Percentiles rank a stretch among this genome's conserved stretches.
These are phyloP conservation scores for Ectemnius continuus DNA, from an alignment of 2,888 invertebrate genomes.

Conservation along the genomic window DNA sequence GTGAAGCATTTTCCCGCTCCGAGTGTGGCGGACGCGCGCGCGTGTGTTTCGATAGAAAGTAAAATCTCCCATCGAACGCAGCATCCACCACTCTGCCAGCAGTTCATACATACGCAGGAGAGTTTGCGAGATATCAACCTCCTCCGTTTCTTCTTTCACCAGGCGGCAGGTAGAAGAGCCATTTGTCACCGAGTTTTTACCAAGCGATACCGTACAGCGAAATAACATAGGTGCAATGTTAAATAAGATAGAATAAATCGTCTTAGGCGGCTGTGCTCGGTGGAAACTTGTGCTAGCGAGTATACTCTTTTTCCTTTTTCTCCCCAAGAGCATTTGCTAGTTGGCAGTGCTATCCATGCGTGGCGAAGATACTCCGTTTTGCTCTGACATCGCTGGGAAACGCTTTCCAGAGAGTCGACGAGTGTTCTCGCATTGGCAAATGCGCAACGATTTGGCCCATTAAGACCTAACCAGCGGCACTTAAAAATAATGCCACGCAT, in stretches of 20 bases:
- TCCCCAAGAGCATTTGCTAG: neutral
- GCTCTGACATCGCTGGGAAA: neutral
- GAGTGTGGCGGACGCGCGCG: neutral
- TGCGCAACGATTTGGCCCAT: no score
- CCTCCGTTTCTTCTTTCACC: constrained; percentile 3
- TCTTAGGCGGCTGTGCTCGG: neutral
- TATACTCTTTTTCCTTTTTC: neutral
- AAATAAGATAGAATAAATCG: neutral
- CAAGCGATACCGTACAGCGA: neutral
- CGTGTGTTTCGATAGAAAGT: neutral
- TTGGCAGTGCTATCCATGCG: neutral
- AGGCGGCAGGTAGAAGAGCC: neutral
- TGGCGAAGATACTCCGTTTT: neutral
- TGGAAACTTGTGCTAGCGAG: neutral
- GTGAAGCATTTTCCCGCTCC: constrained; percentile 3
- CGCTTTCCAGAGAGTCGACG: neutral
- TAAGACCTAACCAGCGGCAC: no score
- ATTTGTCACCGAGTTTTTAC: constrained; percentile 6
- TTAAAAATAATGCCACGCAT: no score
- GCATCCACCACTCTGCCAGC: no score
- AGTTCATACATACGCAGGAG: neutral
- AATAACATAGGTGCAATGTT: neutral
- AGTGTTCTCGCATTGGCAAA: neutral
- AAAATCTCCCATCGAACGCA: neutral
- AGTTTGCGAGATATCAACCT: neutral